Evolutionary conservation across 2,888 invertebrate genomes (phyloP), one percentile per base, ranked within the genome.

Genomic region (Epinotia bilunana): DNA sequence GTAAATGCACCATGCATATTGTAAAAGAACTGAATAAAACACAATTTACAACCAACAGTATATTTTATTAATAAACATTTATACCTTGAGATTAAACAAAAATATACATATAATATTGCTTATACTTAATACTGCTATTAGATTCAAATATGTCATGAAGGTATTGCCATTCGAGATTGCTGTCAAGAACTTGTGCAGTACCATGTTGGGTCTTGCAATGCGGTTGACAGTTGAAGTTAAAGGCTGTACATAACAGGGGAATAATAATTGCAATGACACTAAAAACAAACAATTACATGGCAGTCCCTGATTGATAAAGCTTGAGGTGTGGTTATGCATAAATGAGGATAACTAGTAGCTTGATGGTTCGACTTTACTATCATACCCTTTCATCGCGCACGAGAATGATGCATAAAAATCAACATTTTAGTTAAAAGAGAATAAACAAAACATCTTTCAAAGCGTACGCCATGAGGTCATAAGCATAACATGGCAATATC

Each of bases 41-140:
- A 78, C 78, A 74, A 81, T 82, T 81, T 90, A 92, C 89, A 92
- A 92, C 90, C 92, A 94, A 93, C 94, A 93, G 90, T 93, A 91
- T 92, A 92, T 90, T 93, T 91, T 91, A 90, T 91, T 91, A 89
- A 90, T 91, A 91, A 91, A 93, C 91, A 92, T 91, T 91, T 91
- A 90, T 88, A 92, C 87, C 88, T 87, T 87, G 82, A 87, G 80
- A 78, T 86, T 88, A 90, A 92, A 92, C 89, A 90, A 91, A 91
- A 85, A 90, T 88, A 90, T 88, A 87, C 80, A 85, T 83, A 70
- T 65, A 58, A 69, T 87, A 92, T 93, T 92, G 92, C 92, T 92
- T 92, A 90, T 82, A 88, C 79, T 84, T 91, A 92, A 92, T 92
- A 93, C 92, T 93, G 92, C 86, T 82, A 85, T 86, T 83, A 84